Conservation (phyloP, 2,113 vertebrate genomes). For the Rhinogobius similis region DNA sequence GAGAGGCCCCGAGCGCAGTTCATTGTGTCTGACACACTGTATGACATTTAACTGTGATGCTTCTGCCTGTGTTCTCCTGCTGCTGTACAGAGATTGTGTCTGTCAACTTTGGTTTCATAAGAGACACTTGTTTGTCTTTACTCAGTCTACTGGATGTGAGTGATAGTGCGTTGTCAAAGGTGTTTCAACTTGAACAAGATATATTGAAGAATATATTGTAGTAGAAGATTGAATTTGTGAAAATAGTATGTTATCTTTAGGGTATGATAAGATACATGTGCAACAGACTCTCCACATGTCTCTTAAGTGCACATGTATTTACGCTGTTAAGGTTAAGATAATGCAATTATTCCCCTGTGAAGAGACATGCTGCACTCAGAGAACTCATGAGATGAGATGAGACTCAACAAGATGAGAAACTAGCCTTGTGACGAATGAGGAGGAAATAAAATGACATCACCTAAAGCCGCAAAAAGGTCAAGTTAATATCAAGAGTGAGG, state of each 20-base stretch:
- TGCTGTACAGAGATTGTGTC: slow-evolving; percentile 50
- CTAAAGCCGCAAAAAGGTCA: slow-evolving; percentile 39
- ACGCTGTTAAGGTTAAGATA: slow-evolving; percentile 60
- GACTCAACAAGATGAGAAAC: slow-evolving; percentile 37
- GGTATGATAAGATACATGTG: slow-evolving; percentile 25
- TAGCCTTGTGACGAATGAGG: slow-evolving; percentile 29
- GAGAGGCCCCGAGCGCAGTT: slow-evolving; percentile 48
- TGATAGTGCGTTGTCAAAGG: slow-evolving; percentile 55
- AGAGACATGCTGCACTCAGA: slow-evolving; percentile 32
- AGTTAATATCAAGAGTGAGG: slow-evolving; percentile 46
- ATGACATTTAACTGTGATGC: slow-evolving; percentile 64
- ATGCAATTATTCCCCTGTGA: slow-evolving; percentile 60
- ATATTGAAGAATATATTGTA: background rate
- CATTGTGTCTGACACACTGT: slow-evolving; percentile 65
- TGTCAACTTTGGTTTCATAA: slow-evolving; percentile 56
- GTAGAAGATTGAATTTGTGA: background rate
- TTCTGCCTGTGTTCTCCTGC: slow-evolving; percentile 40
- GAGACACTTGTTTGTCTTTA: slow-evolving; percentile 64
- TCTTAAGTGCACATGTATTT: slow-evolving; percentile 38
- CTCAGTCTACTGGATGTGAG: slow-evolving; percentile 54
- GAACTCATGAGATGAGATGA: slow-evolving; percentile 47
- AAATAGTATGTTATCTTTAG: slow-evolving; percentile 11
- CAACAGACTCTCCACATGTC: slow-evolving; percentile 37
- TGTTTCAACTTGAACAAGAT: slow-evolving; percentile 16
- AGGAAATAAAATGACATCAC: slow-evolving; percentile 54